Percentiles rank a stretch among this genome's conserved stretches.
phyloP scores from a whole-genome alignment of 2,113 vertebrate species.

The Cryptotis parvus region DNA sequence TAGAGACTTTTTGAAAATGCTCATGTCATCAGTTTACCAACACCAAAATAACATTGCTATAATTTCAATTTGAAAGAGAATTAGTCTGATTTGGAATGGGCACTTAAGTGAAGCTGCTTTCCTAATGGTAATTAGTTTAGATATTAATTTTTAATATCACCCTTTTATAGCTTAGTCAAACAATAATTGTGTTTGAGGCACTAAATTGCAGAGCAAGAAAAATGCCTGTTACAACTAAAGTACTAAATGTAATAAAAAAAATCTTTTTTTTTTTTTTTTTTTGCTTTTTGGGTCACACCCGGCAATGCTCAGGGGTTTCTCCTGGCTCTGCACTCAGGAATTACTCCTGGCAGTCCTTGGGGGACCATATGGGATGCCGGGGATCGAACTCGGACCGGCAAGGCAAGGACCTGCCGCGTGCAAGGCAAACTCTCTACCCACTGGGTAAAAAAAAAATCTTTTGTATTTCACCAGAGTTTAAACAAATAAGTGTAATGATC shows the following conservation, averaged over 20 bases:
- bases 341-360: too few species aligned
- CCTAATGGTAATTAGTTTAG: conserved; percentile 24
- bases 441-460: too few species aligned
- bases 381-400: too few species aligned
- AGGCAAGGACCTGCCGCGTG: too few species aligned
- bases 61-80: conserved; percentile 28
- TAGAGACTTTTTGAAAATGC: background rate
- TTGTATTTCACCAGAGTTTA: background rate
- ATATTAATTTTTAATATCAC: conserved; percentile 67
- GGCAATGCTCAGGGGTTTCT: too few species aligned
- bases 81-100: background rate
- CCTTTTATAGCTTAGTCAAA: conserved; percentile 22
- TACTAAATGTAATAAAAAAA: background rate
- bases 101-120: background rate
- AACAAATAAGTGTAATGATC: background rate
- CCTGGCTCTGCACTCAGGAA: too few species aligned
- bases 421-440: too few species aligned
- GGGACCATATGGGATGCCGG: too few species aligned
- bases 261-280: too few species aligned
- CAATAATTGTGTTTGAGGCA: conserved; percentile 35
- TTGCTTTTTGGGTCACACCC: too few species aligned
- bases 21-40: background rate
- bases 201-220: conserved; percentile 36
- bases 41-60: background rate
- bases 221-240: background rate